Percentiles rank a stretch among this genome's conserved stretches.
phyloP scores from a whole-genome alignment of 2,113 vertebrate species.

The Burhinus bistriatus region DNA sequence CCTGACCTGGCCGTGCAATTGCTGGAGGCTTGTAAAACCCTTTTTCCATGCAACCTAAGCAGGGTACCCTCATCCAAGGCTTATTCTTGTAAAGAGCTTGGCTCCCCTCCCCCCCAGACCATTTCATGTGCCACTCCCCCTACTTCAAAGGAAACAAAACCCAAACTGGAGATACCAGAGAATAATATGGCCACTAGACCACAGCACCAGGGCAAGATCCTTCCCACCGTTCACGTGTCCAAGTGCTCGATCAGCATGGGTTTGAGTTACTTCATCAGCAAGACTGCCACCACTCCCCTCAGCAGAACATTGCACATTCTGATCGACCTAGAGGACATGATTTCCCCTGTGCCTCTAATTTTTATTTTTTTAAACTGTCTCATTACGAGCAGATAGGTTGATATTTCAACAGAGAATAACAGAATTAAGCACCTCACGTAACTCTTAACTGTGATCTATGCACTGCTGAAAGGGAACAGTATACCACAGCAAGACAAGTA shows the following conservation, averaged over 20 bases:
- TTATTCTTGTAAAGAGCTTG: neutral
- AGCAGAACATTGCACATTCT: neutral
- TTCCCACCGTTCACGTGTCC: fast-evolving
- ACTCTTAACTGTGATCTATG: constrained; percentile 6
- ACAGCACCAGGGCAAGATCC: neutral
- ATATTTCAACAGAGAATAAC: constrained; percentile 7
- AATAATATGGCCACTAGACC: neutral
- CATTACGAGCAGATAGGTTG: neutral
- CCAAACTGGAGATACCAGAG: neutral
- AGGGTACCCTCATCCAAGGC: neutral
- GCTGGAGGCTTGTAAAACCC: neutral
- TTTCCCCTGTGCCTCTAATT: neutral
- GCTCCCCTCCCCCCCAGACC: neutral
- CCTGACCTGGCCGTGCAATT: neutral
- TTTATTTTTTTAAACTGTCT: neutral
- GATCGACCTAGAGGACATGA: neutral
- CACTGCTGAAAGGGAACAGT: neutral
- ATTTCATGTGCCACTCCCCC: fast-evolving
- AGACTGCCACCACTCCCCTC: neutral
- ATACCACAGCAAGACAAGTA: neutral
- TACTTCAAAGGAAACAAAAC: neutral
- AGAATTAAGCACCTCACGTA: neutral
- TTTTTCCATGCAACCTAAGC: neutral
- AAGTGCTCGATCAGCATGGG: fast-evolving
- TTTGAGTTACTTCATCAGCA: neutral